These are phyloP conservation scores for Chascanopsetta lugubris DNA, from an alignment of 2,113 vertebrate genomes.

Conservation along the genomic window DNA sequence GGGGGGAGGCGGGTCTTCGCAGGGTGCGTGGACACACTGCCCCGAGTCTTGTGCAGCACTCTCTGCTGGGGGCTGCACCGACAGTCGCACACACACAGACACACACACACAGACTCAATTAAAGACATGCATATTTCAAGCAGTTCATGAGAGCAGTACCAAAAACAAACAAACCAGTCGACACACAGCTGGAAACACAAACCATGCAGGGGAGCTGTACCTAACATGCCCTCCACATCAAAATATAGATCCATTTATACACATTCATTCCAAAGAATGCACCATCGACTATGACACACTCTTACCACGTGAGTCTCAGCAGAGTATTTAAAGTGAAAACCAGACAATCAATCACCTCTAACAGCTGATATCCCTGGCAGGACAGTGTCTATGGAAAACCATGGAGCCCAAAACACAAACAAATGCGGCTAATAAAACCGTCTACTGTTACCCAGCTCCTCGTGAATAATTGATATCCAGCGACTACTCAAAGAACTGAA, in stretches of 20 bases:
- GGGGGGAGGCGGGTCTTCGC: slow-evolving; percentile 73
- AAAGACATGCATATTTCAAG: slow-evolving; percentile 76
- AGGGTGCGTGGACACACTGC: slow-evolving; percentile 65
- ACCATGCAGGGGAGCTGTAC: slow-evolving; percentile 71
- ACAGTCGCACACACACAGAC: slow-evolving; percentile 80
- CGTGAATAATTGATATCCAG: slow-evolving; percentile 77
- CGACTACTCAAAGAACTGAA: slow-evolving; percentile 44
- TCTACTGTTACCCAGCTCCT: slow-evolving; percentile 70
- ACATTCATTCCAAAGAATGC: slow-evolving; percentile 42
- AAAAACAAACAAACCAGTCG: slow-evolving; percentile 49
- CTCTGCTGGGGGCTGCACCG: slow-evolving; percentile 84
- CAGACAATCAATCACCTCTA: slow-evolving; percentile 75
- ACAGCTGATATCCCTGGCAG: slow-evolving; percentile 78
- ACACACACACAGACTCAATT: slow-evolving; percentile 74
- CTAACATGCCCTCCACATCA: slow-evolving; percentile 71
- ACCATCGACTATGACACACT: slow-evolving; percentile 42
- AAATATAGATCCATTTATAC: slow-evolving; percentile 39
- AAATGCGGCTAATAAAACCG: slow-evolving; percentile 72
- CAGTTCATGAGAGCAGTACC: slow-evolving; percentile 62
- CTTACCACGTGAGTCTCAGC: slow-evolving; percentile 44
- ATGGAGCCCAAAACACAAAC: slow-evolving; percentile 79
- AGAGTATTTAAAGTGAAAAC: slow-evolving; percentile 63
- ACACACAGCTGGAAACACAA: slow-evolving; percentile 59
- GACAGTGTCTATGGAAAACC: slow-evolving; percentile 74
- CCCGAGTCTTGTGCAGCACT: slow-evolving; percentile 72